Base-by-base conservation (phyloP, 2,113 vertebrate genomes). In the Promerops cafer region DNA sequence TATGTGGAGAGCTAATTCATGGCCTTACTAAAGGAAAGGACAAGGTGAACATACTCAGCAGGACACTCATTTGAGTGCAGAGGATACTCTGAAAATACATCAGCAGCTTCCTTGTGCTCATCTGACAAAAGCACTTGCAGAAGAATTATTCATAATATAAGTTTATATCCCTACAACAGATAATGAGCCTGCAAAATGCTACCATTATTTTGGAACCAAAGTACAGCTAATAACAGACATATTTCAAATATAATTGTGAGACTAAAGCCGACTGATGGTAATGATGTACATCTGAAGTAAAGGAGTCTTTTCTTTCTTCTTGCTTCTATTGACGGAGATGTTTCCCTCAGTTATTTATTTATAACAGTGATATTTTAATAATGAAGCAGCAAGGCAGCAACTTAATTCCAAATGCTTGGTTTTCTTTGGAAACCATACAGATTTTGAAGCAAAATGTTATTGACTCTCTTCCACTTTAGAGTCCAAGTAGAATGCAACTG, bases 401-500 rank as follows among this genome's bases (percentile, higher is more conserved):
- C 45, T 82, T 71, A 49, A 52, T 53, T 82, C 39, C 69, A 72
- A 89, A 42, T 71, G 22, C n/a, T 83, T 16, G 6, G 2, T 80
- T 87, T 76, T 84, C 50, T 84, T 71, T 68, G 49, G 82, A 89
- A 90, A 68, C 37, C 50, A 3, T 69, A 68, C 26, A 52, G 30
- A 75, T 78, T 75, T 77, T 84, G 72, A 89, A 89, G 18, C 15
- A 81, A 92, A 91, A 53, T 52, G 7, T 78, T 83, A 33, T 12
- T 83, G 68, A 11, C 40, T 95, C 16, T 95, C 93, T 95, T 96
- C 80, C 19, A 28, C 54, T 63, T 52, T 44, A 99, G 99, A 98
- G 98, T 99, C 65, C 99, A 98, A 97, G 99, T 98, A 64, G 97
- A 98, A 94, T 98, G 97, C 96, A 99, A 97, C 96, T 98, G 98